phyloP scores from a whole-genome alignment of 2,113 vertebrate genomes.

The Nesogale talazaci region DNA sequence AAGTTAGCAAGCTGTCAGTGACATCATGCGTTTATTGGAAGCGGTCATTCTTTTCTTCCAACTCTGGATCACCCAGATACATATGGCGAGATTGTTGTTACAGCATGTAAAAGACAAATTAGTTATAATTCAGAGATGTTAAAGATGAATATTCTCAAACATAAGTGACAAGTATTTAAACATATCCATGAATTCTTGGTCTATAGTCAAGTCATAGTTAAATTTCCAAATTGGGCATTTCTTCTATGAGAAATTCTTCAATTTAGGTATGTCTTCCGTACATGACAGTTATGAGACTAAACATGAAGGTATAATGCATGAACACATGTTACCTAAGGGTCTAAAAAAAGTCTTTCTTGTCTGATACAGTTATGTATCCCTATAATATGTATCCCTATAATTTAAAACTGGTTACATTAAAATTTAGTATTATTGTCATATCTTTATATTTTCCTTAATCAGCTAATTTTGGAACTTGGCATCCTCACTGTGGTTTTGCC shows the following conservation, averaged over 20 bases:
- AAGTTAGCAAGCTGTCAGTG: too few relatives aligned
- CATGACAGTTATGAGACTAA: background rate
- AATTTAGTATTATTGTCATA: background rate
- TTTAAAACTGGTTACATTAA: background rate
- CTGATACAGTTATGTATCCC: background rate
- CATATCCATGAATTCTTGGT: background rate
- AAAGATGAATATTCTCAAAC: background rate
- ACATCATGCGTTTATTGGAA: rapidly evolving
- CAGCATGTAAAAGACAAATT: rapidly evolving
- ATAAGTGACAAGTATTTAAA: background rate
- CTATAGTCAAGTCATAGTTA: background rate
- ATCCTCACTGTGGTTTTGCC: background rate
- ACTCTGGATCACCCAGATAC: background rate
- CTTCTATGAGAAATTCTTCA: background rate
- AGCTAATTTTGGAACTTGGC: background rate
- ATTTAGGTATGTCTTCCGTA: background rate
- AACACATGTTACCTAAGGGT: background rate
- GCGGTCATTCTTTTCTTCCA: background rate
- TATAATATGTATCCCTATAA: too few relatives aligned
- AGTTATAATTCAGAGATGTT: background rate
- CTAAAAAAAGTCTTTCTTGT: background rate
- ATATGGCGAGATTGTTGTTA: background rate
- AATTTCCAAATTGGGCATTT: background rate
- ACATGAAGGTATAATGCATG: background rate
- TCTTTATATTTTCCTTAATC: background rate